Base-by-base conservation (phyloP, 2,113 vertebrate genomes). In the Sclerurus mexicanus region DNA sequence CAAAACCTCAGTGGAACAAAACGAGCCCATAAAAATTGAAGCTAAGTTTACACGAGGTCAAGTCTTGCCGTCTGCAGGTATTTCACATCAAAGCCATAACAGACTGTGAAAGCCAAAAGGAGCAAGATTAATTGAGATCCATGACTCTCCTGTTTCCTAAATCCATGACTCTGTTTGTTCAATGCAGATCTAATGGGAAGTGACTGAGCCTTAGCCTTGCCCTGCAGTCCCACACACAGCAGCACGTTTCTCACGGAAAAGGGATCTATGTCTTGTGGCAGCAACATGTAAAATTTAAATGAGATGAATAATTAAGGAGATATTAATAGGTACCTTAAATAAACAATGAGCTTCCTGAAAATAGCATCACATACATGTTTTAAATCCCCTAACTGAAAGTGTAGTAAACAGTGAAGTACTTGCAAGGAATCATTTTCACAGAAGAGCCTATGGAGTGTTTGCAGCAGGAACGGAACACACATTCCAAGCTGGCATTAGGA, bases 241-340 rank as follows among this genome's bases (percentile, higher is more conserved):
- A 74, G 27, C 6, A 49, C 50, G 10, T 76, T 87, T 78, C 60
- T 83, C 47, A 90, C 8, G 27, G 37, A 77, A 92, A 76, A 77
- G 33, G 39, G 15, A 64, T 20, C 28, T 67, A 2, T 58, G 58
- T 47, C 71, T 72, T 35, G 23, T 60, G 46, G 52, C 44, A 87
- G 30, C 35, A 84, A 53, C 37, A 67, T 3, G 14, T 16, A 62
- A 93, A 74, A 90, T 64, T 79, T 30, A 84, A 85, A n/a, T 46
- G 4, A 49, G 14, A 66, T 58, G 3, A 94, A 81, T 74, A 91
- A 73, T 83, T 73, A 66, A 73, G 53, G 39, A 42, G 47, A 56
- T 37, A 83, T 90, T 85, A 93, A 87, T 15, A 79, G 53, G 42
- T 22, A 37, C 10, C 10, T 42, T 89, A 50, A 93, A 85, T 64